Conservation (phyloP, 2,113 vertebrate genomes). For the Semnopithecus entellus region DNA sequence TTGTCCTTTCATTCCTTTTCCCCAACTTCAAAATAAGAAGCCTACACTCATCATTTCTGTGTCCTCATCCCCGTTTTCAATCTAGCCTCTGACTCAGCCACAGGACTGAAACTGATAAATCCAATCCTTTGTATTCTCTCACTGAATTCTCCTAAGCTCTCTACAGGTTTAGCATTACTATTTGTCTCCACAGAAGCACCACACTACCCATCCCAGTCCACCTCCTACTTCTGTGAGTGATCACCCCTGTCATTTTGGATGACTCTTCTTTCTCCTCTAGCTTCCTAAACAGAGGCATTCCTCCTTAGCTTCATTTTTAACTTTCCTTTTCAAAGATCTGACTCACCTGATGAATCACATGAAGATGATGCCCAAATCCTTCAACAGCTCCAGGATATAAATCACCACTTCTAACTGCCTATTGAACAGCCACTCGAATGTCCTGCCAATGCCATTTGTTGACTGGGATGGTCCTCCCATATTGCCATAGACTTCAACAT, state of each 20-base stretch:
- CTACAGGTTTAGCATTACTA: background rate
- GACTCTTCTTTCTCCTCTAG: background rate
- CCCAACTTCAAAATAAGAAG: constrained; percentile 38
- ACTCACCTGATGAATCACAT: background rate
- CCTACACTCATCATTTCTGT: background rate
- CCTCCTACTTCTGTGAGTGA: background rate
- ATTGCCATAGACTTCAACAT: background rate
- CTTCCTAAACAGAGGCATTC: background rate
- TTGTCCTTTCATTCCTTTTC: background rate
- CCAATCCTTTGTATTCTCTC: background rate
- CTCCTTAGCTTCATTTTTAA: background rate
- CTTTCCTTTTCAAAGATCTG: constrained; percentile 14
- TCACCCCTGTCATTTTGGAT: background rate
- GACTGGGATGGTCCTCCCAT: no score
- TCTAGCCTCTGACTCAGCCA: background rate
- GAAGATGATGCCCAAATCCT: background rate
- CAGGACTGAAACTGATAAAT: background rate
- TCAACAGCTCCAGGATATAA: background rate
- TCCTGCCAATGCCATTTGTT: background rate
- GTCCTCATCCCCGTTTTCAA: background rate
- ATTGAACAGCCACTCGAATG: background rate
- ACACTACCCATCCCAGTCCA: background rate
- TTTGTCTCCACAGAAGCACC: background rate
- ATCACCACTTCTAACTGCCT: background rate
- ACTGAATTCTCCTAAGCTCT: background rate